phyloP scores from a whole-genome alignment of 2,888 invertebrate genomes.

The Platynereis dumerilii region DNA sequence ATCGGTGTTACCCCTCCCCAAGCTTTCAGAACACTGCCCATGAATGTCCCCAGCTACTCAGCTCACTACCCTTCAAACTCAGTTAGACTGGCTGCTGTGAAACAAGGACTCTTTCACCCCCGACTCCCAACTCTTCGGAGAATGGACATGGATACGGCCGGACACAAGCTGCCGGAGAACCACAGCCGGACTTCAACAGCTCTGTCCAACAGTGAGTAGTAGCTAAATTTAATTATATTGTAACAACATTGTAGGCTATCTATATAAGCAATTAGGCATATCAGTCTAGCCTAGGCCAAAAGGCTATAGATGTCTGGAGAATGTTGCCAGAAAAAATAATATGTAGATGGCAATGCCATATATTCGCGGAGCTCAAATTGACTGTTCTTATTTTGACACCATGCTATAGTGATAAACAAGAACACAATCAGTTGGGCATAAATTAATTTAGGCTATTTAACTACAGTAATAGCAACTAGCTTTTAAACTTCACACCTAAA shows the following conservation, averaged over 20 bases:
- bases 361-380: no score
- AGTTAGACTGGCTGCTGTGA: conserved; percentile 57
- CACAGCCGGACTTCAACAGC: conserved; percentile 57
- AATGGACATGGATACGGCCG: conserved; percentile 61
- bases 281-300: not conserved
- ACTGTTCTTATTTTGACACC: no score
- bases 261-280: not conserved
- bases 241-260: no score
- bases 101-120: conserved; percentile 59
- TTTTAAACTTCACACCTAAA: no score
- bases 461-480: no score
- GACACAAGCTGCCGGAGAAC: conserved; percentile 57
- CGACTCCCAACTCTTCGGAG: conserved; percentile 56
- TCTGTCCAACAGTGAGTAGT: conserved; percentile 49
- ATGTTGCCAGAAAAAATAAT: no score
- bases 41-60: conserved; percentile 55
- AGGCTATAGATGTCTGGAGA: no score
- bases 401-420: no score
- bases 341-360: no score
- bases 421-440: no score
- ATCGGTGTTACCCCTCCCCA: conserved; percentile 47
- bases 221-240: no score
- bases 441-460: no score
- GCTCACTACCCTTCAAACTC: conserved; percentile 55
- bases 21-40: conserved; percentile 44